phyloP scores from a whole-genome alignment of 2,888 invertebrate species.

The Eupithecia tripunctaria region DNA sequence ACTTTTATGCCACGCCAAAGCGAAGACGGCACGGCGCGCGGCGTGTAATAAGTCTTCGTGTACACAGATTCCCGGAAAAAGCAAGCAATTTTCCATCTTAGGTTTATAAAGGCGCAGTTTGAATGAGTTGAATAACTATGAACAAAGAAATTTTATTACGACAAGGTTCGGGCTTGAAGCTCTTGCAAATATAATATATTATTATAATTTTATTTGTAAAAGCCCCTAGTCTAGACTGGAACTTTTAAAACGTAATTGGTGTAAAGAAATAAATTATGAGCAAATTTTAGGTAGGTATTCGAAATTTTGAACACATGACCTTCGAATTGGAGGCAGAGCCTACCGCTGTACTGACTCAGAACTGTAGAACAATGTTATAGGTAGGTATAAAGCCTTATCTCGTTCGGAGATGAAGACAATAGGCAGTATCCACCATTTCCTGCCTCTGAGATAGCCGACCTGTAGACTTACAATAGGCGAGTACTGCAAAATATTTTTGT shows the following conservation, averaged over 20 bases:
- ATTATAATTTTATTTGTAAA: neutral
- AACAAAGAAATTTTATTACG: neutral
- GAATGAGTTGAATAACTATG: neutral
- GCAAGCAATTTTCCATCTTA: neutral
- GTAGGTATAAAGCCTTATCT: slow-evolving; percentile 3
- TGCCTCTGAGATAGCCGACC: neutral
- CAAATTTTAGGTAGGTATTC: neutral
- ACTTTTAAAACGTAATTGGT: neutral
- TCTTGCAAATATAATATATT: neutral
- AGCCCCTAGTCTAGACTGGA: no score
- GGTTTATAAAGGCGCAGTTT: neutral
- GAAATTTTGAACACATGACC: neutral
- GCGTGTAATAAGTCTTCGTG: no score
- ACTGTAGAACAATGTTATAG: neutral
- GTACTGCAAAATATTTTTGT: neutral
- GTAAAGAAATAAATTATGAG: neutral
- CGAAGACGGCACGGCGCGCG: no score
- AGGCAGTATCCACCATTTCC: neutral
- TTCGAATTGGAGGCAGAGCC: neutral
- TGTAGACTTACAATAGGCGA: neutral
- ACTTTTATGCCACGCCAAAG: no score
- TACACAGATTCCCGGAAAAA: neutral
- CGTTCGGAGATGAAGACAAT: slow-evolving; percentile 6
- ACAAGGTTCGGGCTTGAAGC: no score
- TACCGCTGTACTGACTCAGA: neutral